These are phyloP conservation scores for Smittia sp. DNA, from an alignment of 2,888 invertebrate species.

Conservation along the genomic window DNA sequence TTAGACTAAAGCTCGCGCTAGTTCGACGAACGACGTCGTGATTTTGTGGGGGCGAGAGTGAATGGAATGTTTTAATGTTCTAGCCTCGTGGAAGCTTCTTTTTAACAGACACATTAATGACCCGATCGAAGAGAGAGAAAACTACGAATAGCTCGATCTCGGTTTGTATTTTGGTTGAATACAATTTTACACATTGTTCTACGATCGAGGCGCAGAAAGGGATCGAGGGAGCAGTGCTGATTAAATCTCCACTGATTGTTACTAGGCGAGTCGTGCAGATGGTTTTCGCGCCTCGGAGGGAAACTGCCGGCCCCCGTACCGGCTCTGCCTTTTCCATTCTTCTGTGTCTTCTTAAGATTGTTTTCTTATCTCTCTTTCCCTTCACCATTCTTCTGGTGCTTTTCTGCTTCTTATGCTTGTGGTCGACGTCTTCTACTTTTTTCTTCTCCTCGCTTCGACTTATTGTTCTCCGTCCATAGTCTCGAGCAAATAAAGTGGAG, in stretches of 20 bases:
- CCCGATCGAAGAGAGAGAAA: background rate
- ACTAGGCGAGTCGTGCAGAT: too few relatives aligned
- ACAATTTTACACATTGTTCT: constrained; percentile 27
- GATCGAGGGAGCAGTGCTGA: background rate
- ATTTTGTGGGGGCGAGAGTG: constrained; percentile 37
- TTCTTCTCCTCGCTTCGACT: background rate
- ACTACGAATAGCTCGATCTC: background rate
- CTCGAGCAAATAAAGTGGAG: background rate
- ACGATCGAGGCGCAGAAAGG: background rate
- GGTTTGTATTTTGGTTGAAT: constrained; percentile 4
- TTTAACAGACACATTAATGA: constrained; percentile 20
- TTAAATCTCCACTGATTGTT: background rate
- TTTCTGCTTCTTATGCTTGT: constrained; percentile 27
- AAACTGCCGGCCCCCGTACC: background rate
- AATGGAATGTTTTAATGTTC: constrained; percentile 29
- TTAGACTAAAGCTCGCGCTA: background rate
- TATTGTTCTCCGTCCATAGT: constrained; percentile 26
- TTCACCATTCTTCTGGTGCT: constrained; percentile 30
- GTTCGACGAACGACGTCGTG: background rate
- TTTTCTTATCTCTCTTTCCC: constrained; percentile 38
- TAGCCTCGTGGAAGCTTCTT: constrained; percentile 31
- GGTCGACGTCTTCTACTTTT: constrained; percentile 33
- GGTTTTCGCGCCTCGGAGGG: background rate
- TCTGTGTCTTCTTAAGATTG: constrained; percentile 19
- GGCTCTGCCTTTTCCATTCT: background rate